phyloP scores from a whole-genome alignment of 2,888 invertebrate species.

The Eumacrocentrus americanus region DNA sequence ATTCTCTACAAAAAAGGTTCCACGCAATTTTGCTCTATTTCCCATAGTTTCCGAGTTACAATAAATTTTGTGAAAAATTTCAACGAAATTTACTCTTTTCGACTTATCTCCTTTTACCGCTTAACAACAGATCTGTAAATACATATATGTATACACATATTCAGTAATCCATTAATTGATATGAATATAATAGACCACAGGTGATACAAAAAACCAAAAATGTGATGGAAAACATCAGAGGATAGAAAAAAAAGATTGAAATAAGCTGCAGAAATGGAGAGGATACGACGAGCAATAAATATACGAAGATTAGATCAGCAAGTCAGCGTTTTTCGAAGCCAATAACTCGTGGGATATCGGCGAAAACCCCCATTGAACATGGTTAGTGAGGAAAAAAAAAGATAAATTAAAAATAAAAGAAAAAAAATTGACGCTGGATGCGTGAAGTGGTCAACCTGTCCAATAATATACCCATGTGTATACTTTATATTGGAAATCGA shows the following conservation, averaged over 20 bases:
- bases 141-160: no score
- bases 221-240: conserved; percentile 10
- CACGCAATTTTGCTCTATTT: no score
- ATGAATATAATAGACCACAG: neutral
- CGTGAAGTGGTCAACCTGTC: neutral
- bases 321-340: conserved; percentile 45
- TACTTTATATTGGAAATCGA: neutral
- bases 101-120: neutral
- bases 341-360: conserved; percentile 45
- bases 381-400: conserved; percentile 10
- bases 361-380: conserved; percentile 20
- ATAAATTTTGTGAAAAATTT: no score
- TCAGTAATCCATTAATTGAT: no score
- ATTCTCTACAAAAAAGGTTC: no score
- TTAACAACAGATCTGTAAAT: no score
- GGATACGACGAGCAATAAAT: conserved; percentile 44
- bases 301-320: conserved; percentile 45
- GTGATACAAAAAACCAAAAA: neutral
- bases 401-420: conserved; percentile 19
- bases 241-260: conserved; percentile 29
- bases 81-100: no score
- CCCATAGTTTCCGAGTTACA: no score
- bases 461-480: neutral
- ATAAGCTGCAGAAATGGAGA: conserved; percentile 32
- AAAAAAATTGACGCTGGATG: conserved; percentile 12